Conservation (phyloP, 2,888 invertebrate species). For the Noctua pronuba region DNA sequence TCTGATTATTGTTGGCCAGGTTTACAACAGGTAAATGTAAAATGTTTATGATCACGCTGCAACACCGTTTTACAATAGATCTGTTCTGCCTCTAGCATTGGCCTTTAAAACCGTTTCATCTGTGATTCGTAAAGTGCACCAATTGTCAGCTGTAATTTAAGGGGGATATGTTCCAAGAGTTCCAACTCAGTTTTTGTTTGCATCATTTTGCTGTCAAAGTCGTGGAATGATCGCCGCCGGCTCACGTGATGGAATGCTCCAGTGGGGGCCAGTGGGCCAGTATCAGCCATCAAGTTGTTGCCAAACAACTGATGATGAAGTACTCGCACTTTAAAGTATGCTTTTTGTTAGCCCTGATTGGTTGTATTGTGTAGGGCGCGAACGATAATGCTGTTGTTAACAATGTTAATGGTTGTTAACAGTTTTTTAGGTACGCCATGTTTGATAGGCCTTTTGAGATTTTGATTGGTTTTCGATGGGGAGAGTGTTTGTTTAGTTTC, state of each 20-base stretch:
- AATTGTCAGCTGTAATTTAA: conserved; percentile 65
- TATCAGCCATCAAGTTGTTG: conserved; percentile 66
- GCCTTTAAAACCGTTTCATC: conserved; percentile 62
- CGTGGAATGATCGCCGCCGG: conserved; percentile 66
- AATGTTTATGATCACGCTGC: conserved; percentile 33
- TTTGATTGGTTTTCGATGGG: conserved; percentile 52
- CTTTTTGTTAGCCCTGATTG: conserved; percentile 73
- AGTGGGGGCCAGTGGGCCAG: conserved; percentile 36
- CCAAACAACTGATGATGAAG: conserved; percentile 73
- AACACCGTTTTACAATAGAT: conserved; percentile 45
- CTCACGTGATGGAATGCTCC: conserved; percentile 79
- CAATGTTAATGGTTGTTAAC: conserved; percentile 60
- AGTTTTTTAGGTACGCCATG: conserved; percentile 36
- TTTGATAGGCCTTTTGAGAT: conserved; percentile 49
- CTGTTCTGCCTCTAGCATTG: conserved; percentile 50
- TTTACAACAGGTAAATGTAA: conserved; percentile 14
- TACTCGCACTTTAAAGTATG: conserved; percentile 58
- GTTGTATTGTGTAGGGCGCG: conserved; percentile 73
- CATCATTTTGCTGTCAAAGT: conserved; percentile 76
- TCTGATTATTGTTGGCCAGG: not conserved
- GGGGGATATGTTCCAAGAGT: conserved; percentile 46
- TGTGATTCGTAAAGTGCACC: conserved; percentile 67
- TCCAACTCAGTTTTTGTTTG: conserved; percentile 69
- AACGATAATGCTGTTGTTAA: conserved; percentile 66
- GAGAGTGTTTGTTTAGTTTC: conserved; percentile 29